Evolutionary conservation across 1,140 invertebrate genomes (phyloP).

Genomic region (Drosophila repleta): DNA sequence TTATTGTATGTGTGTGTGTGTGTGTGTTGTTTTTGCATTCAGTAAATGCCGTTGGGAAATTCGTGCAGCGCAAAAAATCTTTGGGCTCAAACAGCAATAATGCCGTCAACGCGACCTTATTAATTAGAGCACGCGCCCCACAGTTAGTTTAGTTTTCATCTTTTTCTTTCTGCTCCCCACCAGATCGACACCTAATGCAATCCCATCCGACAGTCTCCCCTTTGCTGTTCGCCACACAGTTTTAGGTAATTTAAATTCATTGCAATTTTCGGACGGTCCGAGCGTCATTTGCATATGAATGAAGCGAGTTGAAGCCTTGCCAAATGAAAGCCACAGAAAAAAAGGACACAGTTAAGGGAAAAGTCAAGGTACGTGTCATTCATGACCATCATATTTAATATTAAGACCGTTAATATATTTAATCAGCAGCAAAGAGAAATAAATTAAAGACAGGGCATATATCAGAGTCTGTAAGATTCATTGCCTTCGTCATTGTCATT

Average conservation of each 20-base stretch:
- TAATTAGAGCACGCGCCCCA: conserved; percentile 74
- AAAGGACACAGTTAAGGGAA: conserved; percentile 5
- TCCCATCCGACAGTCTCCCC: no score
- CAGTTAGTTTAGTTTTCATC: conserved; percentile 25
- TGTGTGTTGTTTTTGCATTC: conserved; percentile 74
- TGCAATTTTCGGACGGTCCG: conserved; percentile 53
- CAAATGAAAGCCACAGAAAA: conserved; percentile 3
- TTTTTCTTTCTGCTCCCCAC: neutral
- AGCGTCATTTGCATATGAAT: conserved; percentile 70
- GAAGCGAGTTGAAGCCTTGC: neutral
- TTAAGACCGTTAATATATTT: neutral
- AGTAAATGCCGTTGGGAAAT: conserved; percentile 74
- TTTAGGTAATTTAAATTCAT: conserved; percentile 70
- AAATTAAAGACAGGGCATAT: neutral
- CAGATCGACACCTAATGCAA: conserved; percentile 20
- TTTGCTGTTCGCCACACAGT: conserved; percentile 21
- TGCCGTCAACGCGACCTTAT: conserved; percentile 69
- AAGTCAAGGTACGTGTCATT: conserved; percentile 3
- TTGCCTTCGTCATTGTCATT: no score
- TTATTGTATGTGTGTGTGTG: conserved; percentile 39
- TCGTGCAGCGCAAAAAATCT: conserved; percentile 61
- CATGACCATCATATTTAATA: conserved; percentile 36
- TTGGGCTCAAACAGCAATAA: conserved; percentile 71
- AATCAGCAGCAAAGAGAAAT: neutral
- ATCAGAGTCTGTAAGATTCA: no score